These are phyloP conservation scores for cat (Felis catus) DNA, from an alignment of 2,113 vertebrate species.

Conservation along the genomic window F.catus_Fca126_mat1.0 CM031415.1:95802001-95802500, in stretches of 20 bases:
- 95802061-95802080: slow-evolving; percentile 66
- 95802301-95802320: slow-evolving; percentile 26
- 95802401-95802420: slow-evolving; percentile 65
- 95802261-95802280: slow-evolving; percentile 68
- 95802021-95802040: slow-evolving; percentile 74
- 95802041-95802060: slow-evolving; percentile 71
- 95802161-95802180: slow-evolving; percentile 82
- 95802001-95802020: slow-evolving; percentile 73
- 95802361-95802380: slow-evolving; percentile 59
- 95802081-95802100: slow-evolving; percentile 79
- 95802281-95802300: slow-evolving; percentile 44
- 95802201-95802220: slow-evolving; percentile 83
- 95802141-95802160: slow-evolving; percentile 83
- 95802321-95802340: slow-evolving; percentile 60
- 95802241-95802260: slow-evolving; percentile 54
- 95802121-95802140: slow-evolving; percentile 59
- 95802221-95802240: slow-evolving; percentile 73
- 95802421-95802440: slow-evolving; percentile 78
- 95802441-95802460: slow-evolving; percentile 78
- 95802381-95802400: slow-evolving; percentile 66
- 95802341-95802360: slow-evolving; percentile 47
- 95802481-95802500: slow-evolving; percentile 58
- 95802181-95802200: slow-evolving; percentile 65
- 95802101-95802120: slow-evolving; percentile 61
- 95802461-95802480: slow-evolving; percentile 64